Conservation (phyloP, 2,797 vertebrate genomes). For the Hypotaenidia philippensis region DNA sequence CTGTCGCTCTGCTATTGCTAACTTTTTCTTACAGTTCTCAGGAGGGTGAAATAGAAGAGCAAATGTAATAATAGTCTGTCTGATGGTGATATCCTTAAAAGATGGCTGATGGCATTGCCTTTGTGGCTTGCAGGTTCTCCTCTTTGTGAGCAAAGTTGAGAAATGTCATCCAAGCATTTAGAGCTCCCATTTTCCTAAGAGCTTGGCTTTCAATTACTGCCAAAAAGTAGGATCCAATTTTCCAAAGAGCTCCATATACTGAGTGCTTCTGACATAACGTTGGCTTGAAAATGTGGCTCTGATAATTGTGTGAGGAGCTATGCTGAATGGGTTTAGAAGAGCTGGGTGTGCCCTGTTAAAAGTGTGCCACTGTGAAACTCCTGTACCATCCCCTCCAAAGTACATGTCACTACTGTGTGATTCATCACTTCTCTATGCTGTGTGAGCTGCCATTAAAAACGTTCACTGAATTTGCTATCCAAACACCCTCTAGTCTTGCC, state of each 20-base stretch:
- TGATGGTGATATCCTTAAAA: background rate
- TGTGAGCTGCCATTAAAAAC: background rate
- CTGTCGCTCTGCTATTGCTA: background rate
- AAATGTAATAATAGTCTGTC: background rate
- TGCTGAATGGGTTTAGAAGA: conserved; percentile 2
- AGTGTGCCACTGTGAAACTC: background rate
- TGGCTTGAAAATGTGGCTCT: conserved; percentile 13
- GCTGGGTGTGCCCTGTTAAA: background rate
- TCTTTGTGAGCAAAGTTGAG: conserved; percentile 6
- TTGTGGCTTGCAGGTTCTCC: background rate
- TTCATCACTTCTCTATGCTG: background rate
- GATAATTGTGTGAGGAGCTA: background rate
- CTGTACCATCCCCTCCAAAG: background rate
- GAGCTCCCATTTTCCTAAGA: conserved; percentile 39
- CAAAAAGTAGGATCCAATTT: conserved; percentile 59
- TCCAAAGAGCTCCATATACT: conserved; percentile 38
- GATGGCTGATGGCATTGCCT: background rate
- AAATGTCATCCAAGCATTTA: conserved; percentile 43
- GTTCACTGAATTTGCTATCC: background rate
- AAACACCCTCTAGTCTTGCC: background rate
- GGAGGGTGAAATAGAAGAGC: background rate
- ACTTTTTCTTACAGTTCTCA: background rate
- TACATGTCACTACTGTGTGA: background rate
- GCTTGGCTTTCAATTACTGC: conserved; percentile 52
- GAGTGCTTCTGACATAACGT: conserved; percentile 6